These are phyloP conservation scores for Mactromeris polynyma DNA, from an alignment of 2,888 invertebrate species.

Conservation along the genomic window DNA sequence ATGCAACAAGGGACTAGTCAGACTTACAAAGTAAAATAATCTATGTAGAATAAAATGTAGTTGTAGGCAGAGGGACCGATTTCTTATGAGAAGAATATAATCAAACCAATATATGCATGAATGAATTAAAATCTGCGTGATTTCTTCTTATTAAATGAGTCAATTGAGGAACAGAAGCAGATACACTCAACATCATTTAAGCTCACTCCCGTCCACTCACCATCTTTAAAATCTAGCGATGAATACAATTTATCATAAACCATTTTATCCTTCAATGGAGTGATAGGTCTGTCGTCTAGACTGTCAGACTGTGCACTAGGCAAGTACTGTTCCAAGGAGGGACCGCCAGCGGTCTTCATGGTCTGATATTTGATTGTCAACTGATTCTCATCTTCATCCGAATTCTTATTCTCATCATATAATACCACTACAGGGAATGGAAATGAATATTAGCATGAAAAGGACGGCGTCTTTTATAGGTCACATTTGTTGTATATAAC, in stretches of 20 bases:
- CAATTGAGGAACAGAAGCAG: no score
- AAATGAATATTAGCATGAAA: not conserved
- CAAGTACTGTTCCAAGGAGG: conserved; percentile 55
- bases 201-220: conserved; percentile 74
- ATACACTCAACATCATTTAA: no score
- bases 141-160: no score
- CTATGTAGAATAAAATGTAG: no score
- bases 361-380: conserved; percentile 67
- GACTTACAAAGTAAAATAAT: no score
- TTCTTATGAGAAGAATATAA: no score
- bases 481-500: not conserved
- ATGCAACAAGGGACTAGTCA: no score
- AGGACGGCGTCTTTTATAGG: not conserved
- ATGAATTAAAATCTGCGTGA: no score
- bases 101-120: no score
- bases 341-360: conserved; percentile 67
- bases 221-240: conserved; percentile 87
- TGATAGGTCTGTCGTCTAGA: conserved; percentile 86
- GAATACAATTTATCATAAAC: conserved; percentile 83
- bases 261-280: conserved; percentile 85
- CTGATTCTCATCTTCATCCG: conserved; percentile 67
- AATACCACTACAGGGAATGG: conserved; percentile 63
- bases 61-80: no score
- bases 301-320: conserved; percentile 71
- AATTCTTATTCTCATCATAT: conserved; percentile 66